These are phyloP conservation scores for Catharus minimus DNA, from an alignment of 2,113 vertebrate genomes.

Conservation along the genomic window DNA sequence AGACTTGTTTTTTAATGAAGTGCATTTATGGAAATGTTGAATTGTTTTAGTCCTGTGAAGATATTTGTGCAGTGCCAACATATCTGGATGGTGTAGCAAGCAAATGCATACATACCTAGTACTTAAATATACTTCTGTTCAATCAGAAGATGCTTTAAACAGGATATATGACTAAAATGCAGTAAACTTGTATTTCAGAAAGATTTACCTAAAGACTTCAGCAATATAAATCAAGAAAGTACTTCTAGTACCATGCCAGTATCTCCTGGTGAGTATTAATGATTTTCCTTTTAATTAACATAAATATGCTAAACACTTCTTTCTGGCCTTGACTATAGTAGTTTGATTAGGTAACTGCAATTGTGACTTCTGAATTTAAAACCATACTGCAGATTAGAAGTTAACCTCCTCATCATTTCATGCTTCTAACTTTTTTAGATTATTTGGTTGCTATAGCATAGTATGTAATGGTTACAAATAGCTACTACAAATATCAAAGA, in stretches of 20 bases:
- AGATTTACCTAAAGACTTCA: constrained; percentile 32
- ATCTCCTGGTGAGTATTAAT: constrained; percentile 65
- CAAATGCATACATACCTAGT: background rate
- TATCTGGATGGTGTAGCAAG: background rate
- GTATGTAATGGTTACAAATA: background rate
- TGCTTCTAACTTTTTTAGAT: background rate
- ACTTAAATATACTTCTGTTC: background rate
- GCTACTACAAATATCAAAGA: background rate
- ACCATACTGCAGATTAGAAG: background rate
- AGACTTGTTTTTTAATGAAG: background rate
- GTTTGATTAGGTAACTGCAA: background rate
- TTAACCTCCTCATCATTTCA: background rate
- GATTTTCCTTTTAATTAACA: background rate
- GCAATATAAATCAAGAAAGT: constrained; percentile 25
- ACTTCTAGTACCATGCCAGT: background rate
- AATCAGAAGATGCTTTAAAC: background rate
- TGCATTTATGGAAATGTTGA: background rate
- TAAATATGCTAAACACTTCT: background rate
- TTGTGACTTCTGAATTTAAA: background rate
- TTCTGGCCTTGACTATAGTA: background rate
- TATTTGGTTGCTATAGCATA: background rate
- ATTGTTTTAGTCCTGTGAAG: background rate
- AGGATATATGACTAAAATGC: background rate
- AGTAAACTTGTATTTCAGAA: constrained; percentile 64
- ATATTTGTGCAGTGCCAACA: background rate